Base-by-base conservation (phyloP, 2,888 invertebrate genomes). In the Lasioglossum pauxillum region DNA sequence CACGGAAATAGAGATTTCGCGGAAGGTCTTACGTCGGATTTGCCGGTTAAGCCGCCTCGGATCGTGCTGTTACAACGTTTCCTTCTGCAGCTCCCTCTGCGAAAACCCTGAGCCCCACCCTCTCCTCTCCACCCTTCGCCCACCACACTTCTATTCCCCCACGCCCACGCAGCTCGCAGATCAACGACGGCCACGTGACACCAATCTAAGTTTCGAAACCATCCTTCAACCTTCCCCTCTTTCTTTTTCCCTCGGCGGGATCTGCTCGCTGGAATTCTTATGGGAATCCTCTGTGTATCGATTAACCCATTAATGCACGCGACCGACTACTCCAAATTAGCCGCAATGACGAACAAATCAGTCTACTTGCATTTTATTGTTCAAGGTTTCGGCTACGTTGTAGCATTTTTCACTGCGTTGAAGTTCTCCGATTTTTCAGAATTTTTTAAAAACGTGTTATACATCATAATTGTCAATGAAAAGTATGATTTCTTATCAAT, bases 11-110 rank as follows among this genome's bases (percentile, higher is more conserved):
- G 93, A 93, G 93, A 93, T 93, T 93, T 93, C 91, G 90, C 89
- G 83, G 53, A 72, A 87, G 91, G 92, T 93, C 93, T 94, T 94
- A 94, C 92, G 92, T 91, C 88, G 93, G 94, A 94, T 94, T 94
- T 94, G 87, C 86, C 91, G 87, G 91, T 88, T 94, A 94, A 94
- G 93, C 92, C 92, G 92, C 86, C 89, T 89, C 84, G 87, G 89
- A 89, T 91, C 90, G 92, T 89, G 88, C 90, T 81, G 89, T 84
- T 84, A 84, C 89, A 89, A 83, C 87, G 74, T 75, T 76, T 82
- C 83, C 73, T 75, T 75, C 44, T 76, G 46, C 80, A 38, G 71
- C 10, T n/a, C 73, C 73, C 67, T 44, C 46, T 44, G 31, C 49
- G 73, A 41, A 69, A 82, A 81, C 64, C 74, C 80, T 23, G 73